Evolutionary conservation across 2,797 vertebrate genomes (phyloP).

Genomic region (Margarornis squamiger): DNA sequence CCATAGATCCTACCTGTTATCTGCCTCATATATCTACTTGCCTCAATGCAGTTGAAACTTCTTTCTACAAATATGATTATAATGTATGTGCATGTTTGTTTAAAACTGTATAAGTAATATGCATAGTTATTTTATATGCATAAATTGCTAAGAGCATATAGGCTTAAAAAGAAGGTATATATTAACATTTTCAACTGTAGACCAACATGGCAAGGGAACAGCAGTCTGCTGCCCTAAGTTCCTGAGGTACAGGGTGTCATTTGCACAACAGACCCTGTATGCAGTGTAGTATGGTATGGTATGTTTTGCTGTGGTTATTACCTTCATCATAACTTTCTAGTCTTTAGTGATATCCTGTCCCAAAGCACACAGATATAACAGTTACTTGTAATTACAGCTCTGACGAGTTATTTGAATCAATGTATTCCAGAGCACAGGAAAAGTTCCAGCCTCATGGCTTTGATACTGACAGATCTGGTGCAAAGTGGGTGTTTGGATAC

Average conservation of each 20-base stretch:
- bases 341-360: not conserved
- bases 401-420: conserved; percentile 54
- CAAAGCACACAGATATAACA: conserved; percentile 23
- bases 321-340: not conserved
- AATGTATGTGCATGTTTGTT: not conserved
- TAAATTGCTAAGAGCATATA: not conserved
- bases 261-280: not conserved
- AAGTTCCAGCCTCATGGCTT: conserved; percentile 59
- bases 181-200: not conserved
- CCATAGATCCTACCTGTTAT: not conserved
- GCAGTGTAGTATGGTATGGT: fast-evolving
- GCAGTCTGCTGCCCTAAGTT: not conserved
- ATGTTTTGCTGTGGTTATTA: not conserved
- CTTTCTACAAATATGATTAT: not conserved
- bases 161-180: not conserved
- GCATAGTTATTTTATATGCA: not conserved
- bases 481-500: conserved; percentile 66
- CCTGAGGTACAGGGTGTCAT: not conserved
- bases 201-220: not conserved
- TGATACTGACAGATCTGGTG: conserved; percentile 66
- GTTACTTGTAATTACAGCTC: conserved; percentile 49
- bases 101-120: not conserved
- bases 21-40: not conserved
- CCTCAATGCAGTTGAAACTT: not conserved
- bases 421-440: conserved; percentile 60